phyloP scores from a whole-genome alignment of 2,888 invertebrate genomes.

The Bedellia somnulentella region DNA sequence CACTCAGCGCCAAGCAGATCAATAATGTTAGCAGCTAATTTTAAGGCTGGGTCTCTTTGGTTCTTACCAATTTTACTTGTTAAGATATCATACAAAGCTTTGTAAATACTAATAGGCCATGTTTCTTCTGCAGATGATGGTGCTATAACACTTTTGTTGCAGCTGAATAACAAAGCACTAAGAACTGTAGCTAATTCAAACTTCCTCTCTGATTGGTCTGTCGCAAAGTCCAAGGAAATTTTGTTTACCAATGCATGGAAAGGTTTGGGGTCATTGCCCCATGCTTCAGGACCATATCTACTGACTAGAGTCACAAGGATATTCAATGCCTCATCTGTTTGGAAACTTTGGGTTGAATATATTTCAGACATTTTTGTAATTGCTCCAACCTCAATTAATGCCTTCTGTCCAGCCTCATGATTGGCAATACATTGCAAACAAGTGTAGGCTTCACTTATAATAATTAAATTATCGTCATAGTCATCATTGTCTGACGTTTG shows the following conservation, averaged over 20 bases:
- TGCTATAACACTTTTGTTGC: constrained; percentile 67
- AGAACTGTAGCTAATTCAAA: constrained; percentile 85
- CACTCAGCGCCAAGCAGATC: constrained; percentile 84
- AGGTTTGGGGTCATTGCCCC: constrained; percentile 77
- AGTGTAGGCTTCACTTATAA: constrained; percentile 83
- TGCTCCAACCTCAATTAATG: constrained; percentile 75
- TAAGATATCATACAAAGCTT: constrained; percentile 80
- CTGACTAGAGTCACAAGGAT: constrained; percentile 75
- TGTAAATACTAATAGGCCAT: constrained; percentile 81
- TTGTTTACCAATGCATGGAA: constrained; percentile 83
- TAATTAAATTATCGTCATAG: constrained; percentile 83
- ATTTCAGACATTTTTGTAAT: constrained; percentile 83
- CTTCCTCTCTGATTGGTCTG: constrained; percentile 85
- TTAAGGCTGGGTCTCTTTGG: constrained; percentile 87
- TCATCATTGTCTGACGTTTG: constrained; percentile 82
- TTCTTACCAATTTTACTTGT: constrained; percentile 84
- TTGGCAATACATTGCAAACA: constrained; percentile 82
- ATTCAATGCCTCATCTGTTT: constrained; percentile 85
- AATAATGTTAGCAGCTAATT: constrained; percentile 77
- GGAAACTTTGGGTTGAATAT: constrained; percentile 85
- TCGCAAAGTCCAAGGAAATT: constrained; percentile 84
- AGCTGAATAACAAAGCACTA: constrained; percentile 72
- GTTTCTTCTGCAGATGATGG: constrained; percentile 70
- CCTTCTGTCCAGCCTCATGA: constrained; percentile 76
- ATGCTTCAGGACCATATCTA: constrained; percentile 71